Evolutionary conservation across 2,797 vertebrate genomes (phyloP).

Genomic region (Coreius guichenoti): DNA sequence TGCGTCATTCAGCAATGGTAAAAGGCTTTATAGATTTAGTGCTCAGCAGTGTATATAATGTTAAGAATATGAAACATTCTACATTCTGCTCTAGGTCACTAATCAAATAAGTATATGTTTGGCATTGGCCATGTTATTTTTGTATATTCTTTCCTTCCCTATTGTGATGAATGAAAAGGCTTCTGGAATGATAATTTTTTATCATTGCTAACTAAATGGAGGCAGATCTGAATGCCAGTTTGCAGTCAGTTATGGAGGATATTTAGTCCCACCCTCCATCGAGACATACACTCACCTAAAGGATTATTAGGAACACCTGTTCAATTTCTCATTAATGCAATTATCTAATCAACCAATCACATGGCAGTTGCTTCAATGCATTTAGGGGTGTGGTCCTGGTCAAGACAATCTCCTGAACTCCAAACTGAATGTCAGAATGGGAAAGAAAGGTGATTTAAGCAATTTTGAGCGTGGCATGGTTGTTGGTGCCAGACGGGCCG

Average conservation of each 20-base stretch:
- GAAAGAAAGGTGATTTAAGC: no score
- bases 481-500: no score
- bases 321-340: no score
- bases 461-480: no score
- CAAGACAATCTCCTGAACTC: no score
- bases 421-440: no score
- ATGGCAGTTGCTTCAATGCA: no score
- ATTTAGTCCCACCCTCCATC: neutral
- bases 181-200: neutral
- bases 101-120: neutral
- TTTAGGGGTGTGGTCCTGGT: no score
- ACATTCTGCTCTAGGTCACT: neutral
- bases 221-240: neutral
- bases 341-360: no score
- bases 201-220: neutral
- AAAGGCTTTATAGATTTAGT: neutral
- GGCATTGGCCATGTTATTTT: neutral
- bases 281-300: no score
- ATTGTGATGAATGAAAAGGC: neutral
- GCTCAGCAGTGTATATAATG: neutral
- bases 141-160: neutral
- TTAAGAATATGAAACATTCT: neutral
- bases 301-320: no score
- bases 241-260: neutral
- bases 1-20: neutral